Evolutionary conservation across 2,797 vertebrate genomes (phyloP), one percentile per base, ranked within the genome.

Genomic region (Pseudotriccus pelzelni): DNA sequence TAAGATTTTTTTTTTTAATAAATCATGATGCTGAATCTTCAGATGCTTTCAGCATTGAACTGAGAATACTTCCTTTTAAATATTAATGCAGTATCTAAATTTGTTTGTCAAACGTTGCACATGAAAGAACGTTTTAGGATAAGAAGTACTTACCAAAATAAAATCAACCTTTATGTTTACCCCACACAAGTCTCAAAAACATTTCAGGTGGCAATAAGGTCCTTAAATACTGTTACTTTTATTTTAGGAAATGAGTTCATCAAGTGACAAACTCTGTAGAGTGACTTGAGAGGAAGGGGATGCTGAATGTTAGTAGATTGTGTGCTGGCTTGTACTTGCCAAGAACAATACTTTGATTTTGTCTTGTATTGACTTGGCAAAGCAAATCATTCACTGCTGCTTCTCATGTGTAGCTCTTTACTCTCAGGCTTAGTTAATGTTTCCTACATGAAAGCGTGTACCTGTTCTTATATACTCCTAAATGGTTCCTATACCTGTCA

Each of bases 41-140:
- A 97, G 97, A 98, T 98, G 95, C 97, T 98, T 98, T 98, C 96
- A 98, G 97, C 85, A 98, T 97, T 98, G 98, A 98, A 98, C 98
- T 98, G 97, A 98, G 98, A 98, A 98, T 98, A 98, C 98, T 97
- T 93, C 92, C 97, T 73, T 98, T 99, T 98, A 99, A 99, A 98
- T 98, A 98, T 99, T 99, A 98, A 99, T 98, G 92, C 39, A 68
- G 80, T 90, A 97, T 92, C 93, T 97, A 97, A 97, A 96, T 97
- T 96, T 97, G 84, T 97, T 94, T 97, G 94, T 97, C 96, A 90
- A 93, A 93, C 46, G 78, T 96, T 95, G 95, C 95, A 96, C 97
- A 97, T 98, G 96, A 98, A 98, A 97, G 97, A 94, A 85, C 83
- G 96, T 98, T 95, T 97, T 95, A 95, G 70, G 64, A 62, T 66